These are phyloP conservation scores for Globicephala melas DNA, from an alignment of 2,113 vertebrate species.

Conservation along the genomic window DNA sequence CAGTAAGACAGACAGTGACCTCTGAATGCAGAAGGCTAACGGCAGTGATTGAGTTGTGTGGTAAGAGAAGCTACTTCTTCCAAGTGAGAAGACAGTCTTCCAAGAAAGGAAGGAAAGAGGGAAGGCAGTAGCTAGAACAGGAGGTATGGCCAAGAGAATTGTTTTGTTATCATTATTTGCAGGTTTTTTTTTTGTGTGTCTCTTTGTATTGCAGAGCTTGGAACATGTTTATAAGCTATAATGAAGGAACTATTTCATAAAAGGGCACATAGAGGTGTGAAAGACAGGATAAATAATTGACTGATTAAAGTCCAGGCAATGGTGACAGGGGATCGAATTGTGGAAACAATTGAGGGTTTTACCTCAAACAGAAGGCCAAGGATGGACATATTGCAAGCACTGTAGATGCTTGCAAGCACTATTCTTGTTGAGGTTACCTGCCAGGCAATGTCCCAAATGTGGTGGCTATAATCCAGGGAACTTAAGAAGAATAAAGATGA, in stretches of 20 bases:
- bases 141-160: background rate
- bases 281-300: background rate
- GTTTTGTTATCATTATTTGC: background rate
- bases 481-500: background rate
- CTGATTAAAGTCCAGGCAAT: background rate
- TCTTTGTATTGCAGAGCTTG: background rate
- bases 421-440: background rate
- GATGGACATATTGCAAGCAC: background rate
- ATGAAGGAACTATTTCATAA: background rate
- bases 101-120: background rate
- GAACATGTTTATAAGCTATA: background rate
- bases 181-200: background rate
- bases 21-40: background rate
- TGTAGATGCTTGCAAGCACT: background rate
- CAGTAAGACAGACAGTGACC: background rate
- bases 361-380: background rate
- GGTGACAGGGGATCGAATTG: background rate
- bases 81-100: background rate
- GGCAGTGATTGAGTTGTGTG: background rate
- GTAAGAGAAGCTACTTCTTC: background rate
- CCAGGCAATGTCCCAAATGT: background rate
- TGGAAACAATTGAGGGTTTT: background rate
- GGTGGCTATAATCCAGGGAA: background rate
- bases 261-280: background rate
- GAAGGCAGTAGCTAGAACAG: background rate